A percentile compares a stretch with the other conserved stretches of the same genome.
Evolutionary conservation across 2,113 vertebrate genomes (phyloP).

Genomic region (Rhagologus leucostigma): DNA sequence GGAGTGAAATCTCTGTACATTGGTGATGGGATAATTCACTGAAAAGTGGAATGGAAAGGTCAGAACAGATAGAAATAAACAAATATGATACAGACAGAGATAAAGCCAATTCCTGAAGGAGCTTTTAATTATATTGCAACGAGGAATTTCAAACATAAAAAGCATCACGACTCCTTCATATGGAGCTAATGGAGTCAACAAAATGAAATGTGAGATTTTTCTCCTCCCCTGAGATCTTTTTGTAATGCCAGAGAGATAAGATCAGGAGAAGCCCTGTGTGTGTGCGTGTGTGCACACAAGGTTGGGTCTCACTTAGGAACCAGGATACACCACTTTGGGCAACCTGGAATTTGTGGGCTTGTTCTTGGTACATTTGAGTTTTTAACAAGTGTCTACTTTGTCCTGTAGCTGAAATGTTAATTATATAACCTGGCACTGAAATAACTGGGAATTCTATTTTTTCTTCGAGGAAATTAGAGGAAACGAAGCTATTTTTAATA

Average conservation of each 20-base stretch:
- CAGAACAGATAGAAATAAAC: background rate
- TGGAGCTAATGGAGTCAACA: background rate
- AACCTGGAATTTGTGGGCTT: background rate
- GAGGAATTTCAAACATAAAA: background rate
- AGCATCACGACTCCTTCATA: background rate
- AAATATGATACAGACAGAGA: accelerated
- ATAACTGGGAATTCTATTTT: background rate
- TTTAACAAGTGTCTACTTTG: slow-evolving; percentile 6
- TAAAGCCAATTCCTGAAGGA: background rate
- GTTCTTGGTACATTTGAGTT: background rate
- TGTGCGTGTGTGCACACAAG: background rate
- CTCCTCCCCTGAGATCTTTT: background rate
- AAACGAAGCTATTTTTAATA: background rate
- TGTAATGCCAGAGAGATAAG: background rate
- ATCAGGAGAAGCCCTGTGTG: background rate
- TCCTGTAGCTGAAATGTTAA: background rate
- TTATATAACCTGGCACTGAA: background rate
- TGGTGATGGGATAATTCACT: background rate
- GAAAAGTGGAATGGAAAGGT: background rate
- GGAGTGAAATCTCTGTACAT: background rate
- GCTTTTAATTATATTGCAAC: background rate
- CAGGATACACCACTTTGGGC: background rate
- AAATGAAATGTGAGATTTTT: background rate
- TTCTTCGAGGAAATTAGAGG: background rate
- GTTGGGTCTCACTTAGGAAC: background rate